A percentile compares a stretch with the other conserved stretches of the same genome.
phyloP scores from a whole-genome alignment of 2,888 invertebrate species.

The Empis livida region DNA sequence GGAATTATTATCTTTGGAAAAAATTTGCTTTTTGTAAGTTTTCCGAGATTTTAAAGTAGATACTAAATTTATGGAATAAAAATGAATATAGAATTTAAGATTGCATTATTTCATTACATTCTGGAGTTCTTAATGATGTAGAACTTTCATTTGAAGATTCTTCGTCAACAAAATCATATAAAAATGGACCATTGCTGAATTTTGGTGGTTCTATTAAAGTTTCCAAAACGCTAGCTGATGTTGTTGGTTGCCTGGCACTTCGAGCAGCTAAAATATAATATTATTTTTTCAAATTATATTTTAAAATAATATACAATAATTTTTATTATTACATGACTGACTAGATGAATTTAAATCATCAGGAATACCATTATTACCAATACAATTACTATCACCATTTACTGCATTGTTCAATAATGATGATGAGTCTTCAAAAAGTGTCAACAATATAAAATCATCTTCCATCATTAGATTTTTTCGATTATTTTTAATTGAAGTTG shows the following conservation, averaged over 20 bases:
- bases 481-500: too few species aligned
- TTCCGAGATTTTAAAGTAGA: too few species aligned
- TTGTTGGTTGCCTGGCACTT: constrained; percentile 13
- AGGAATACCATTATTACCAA: neutral
- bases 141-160: neutral
- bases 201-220: constrained; percentile 17
- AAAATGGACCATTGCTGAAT: constrained; percentile 3
- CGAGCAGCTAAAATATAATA: constrained; percentile 5
- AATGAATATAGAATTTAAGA: too few species aligned
- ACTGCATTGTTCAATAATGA: neutral
- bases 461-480: constrained; percentile 23
- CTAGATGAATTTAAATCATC: constrained; percentile 3
- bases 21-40: too few species aligned
- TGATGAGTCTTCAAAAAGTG: constrained; percentile 36
- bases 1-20: neutral
- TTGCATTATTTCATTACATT: too few species aligned
- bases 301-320: neutral
- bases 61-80: too few species aligned
- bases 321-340: constrained; percentile 6
- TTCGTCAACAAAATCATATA: neutral
- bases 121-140: too few species aligned
- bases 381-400: neutral
- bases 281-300: neutral
- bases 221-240: constrained; percentile 16
- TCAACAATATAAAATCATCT: constrained; percentile 46